A percentile compares a stretch with the other conserved stretches of the same genome.
Evolutionary conservation across 2,797 vertebrate genomes (phyloP).

Genomic region (Tachyglossus aculeatus): DNA sequence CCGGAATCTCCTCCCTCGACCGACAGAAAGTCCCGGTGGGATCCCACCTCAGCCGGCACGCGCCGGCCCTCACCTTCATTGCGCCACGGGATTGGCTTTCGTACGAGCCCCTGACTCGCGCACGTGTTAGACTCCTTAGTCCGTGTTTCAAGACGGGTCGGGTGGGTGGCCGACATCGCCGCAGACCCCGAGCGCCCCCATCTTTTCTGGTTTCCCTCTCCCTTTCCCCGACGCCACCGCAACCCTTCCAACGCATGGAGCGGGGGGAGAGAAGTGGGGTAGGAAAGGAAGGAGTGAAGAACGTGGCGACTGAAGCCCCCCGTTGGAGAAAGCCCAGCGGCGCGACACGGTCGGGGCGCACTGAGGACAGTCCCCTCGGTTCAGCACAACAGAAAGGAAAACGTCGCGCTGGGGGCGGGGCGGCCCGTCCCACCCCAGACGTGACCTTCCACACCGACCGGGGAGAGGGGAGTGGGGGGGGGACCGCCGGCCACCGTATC

Average conservation of each 20-base stretch:
- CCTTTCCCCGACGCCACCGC: too few relatives aligned
- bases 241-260: too few relatives aligned
- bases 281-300: too few relatives aligned
- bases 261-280: slow-evolving; percentile 8
- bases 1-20: too few relatives aligned
- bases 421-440: not conserved
- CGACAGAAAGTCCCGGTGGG: not conserved
- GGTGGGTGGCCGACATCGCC: slow-evolving; percentile 21
- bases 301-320: too few relatives aligned
- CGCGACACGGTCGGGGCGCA: slow-evolving; percentile 25
- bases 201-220: too few relatives aligned
- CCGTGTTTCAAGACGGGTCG: slow-evolving; percentile 26
- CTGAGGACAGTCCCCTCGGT: slow-evolving; percentile 33
- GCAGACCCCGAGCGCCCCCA: slow-evolving; percentile 6
- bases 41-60: not conserved
- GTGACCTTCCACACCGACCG: too few relatives aligned
- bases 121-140: slow-evolving; percentile 51
- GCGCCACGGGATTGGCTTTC: slow-evolving; percentile 26
- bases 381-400: too few relatives aligned
- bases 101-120: slow-evolving; percentile 32
- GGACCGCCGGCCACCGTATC: too few relatives aligned
- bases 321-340: too few relatives aligned
- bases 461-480: too few relatives aligned
- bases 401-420: not conserved
- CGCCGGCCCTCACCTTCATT: slow-evolving; percentile 25